Conservation (phyloP, 1,140 invertebrate species). For the Calephelis virginiensis region DNA sequence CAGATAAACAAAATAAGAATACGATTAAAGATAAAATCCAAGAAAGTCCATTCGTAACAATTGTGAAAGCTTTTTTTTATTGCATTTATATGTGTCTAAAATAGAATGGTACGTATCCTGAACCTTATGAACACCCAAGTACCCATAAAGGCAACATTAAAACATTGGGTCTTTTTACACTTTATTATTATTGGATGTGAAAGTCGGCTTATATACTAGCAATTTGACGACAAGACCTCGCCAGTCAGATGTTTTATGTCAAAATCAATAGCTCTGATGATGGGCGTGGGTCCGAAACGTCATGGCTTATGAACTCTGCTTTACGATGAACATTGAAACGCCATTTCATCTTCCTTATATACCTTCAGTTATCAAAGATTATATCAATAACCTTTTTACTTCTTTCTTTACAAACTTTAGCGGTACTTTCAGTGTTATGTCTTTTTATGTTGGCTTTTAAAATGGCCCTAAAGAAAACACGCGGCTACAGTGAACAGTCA, state of each 20-base stretch:
- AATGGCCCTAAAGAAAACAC: no score
- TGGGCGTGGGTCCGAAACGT: constrained; percentile 50
- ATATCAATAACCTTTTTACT: constrained; percentile 19
- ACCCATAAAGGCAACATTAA: constrained; percentile 73
- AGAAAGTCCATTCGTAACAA: constrained; percentile 28
- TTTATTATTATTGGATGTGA: constrained; percentile 78
- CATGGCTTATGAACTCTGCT: constrained; percentile 59
- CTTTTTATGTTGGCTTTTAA: not conserved
- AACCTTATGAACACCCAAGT: constrained; percentile 63
- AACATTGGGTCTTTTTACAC: constrained; percentile 74
- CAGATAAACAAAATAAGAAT: not conserved
- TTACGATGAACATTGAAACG: constrained; percentile 43
- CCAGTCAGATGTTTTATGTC: constrained; percentile 64
- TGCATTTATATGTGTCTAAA: constrained; percentile 51
- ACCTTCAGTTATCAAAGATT: constrained; percentile 5
- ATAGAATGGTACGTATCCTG: constrained; percentile 40
- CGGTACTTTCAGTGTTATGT: not conserved
- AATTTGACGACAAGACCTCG: constrained; percentile 58
- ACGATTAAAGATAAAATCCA: constrained; percentile 1
- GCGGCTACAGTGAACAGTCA: no score
- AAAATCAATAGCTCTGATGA: constrained; percentile 71
- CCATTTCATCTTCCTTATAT: constrained; percentile 27
- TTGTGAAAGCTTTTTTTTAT: constrained; percentile 53
- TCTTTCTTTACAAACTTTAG: constrained; percentile 22
- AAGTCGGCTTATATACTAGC: constrained; percentile 71